These are phyloP conservation scores for Linyphia triangularis DNA, from an alignment of 2,888 invertebrate genomes.

Conservation along the genomic window DNA sequence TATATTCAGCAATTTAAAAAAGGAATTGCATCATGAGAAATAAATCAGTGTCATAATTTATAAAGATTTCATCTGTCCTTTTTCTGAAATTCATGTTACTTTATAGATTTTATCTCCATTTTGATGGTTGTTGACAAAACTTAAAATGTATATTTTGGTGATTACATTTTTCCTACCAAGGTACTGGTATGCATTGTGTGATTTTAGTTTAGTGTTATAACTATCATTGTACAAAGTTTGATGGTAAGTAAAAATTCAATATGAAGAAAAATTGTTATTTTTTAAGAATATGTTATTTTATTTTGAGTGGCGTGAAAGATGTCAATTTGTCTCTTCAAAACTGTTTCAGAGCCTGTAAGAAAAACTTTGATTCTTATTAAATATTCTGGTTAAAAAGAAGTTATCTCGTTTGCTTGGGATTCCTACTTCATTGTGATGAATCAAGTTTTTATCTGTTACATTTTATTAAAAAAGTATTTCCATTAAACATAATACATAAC, in stretches of 20 bases:
- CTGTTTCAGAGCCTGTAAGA: constrained; percentile 9
- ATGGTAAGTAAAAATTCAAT: not conserved
- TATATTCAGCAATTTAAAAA: not conserved
- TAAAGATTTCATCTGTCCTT: no score
- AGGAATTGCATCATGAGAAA: no score
- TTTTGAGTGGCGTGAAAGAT: constrained; percentile 3
- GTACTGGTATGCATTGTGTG: not conserved
- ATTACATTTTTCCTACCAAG: no score
- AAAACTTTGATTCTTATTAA: not conserved
- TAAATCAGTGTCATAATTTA: no score
- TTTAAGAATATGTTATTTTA: not conserved
- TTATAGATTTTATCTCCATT: no score
- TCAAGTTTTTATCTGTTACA: no score
- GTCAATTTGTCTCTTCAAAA: not conserved
- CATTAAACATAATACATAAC: no score
- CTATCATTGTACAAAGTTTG: not conserved
- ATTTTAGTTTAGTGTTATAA: not conserved
- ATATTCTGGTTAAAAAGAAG: not conserved
- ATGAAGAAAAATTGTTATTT: not conserved
- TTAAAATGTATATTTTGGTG: not conserved
- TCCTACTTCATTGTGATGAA: no score
- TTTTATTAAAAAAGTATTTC: no score
- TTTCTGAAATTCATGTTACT: no score
- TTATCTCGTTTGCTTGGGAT: not conserved
- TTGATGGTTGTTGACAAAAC: not conserved